A percentile compares a stretch with the other conserved stretches of the same genome.
phyloP scores from a whole-genome alignment of 2,113 vertebrate genomes.

The Paratilapia polleni region DNA sequence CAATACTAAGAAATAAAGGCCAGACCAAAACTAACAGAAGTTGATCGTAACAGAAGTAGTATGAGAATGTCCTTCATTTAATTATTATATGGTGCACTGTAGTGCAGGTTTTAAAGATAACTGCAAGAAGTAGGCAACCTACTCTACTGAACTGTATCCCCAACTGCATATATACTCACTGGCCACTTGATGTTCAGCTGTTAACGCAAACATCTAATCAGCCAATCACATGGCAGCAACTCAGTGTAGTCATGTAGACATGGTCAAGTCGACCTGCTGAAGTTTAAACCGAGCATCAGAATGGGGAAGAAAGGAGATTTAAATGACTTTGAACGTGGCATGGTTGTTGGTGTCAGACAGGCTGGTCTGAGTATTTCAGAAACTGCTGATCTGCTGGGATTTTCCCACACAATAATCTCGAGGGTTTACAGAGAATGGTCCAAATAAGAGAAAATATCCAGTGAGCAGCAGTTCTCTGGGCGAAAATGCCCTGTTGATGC shows the following conservation, averaged over 20 bases:
- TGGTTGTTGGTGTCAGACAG: not conserved
- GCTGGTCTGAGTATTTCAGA: not conserved
- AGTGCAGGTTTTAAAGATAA: not conserved
- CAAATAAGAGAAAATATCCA: not conserved
- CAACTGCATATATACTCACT: not conserved
- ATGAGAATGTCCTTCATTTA: not conserved
- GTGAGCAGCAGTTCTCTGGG: not conserved
- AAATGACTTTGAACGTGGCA: not conserved
- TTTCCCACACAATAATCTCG: not conserved
- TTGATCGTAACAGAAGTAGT: not conserved
- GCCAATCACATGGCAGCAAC: not conserved
- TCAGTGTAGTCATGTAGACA: not conserved
- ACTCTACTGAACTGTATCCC: not conserved
- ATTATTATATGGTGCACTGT: not conserved
- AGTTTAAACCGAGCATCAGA: not conserved
- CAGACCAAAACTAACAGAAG: not conserved
- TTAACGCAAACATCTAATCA: not conserved
- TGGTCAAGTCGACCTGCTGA: not conserved
- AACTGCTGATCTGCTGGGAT: not conserved
- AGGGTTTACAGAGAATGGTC: too few species aligned
- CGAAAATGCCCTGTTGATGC: not conserved
- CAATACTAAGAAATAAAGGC: not conserved
- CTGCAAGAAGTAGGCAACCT: not conserved
- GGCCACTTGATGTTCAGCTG: not conserved
- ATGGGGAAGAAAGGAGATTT: not conserved